A percentile compares a stretch with the other conserved stretches of the same genome.
phyloP scores from a whole-genome alignment of 2,888 invertebrate genomes.

The Trissolcus japonicus region DNA sequence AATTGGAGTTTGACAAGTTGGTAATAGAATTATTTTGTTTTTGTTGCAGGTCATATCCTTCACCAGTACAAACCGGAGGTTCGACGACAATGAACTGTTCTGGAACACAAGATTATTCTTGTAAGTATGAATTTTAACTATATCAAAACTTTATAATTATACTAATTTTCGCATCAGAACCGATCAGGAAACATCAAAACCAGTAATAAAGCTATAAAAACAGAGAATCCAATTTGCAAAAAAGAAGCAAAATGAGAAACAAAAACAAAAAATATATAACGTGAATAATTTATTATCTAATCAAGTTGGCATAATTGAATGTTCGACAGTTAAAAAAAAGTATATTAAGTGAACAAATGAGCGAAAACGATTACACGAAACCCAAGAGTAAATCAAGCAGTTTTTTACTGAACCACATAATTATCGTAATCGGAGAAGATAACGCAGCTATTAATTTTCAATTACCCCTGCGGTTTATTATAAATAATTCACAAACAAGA shows the following conservation, averaged over 20 bases:
- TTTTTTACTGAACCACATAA: too few species aligned
- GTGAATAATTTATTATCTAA: too few species aligned
- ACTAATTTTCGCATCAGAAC: not conserved
- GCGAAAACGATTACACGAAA: too few species aligned
- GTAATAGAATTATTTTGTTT: slow-evolving; percentile 25
- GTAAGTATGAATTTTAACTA: slow-evolving; percentile 32
- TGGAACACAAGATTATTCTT: slow-evolving; percentile 69
- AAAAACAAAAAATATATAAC: not conserved
- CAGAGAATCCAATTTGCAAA: not conserved
- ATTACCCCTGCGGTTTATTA: too few species aligned
- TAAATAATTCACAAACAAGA: too few species aligned
- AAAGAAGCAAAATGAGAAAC: not conserved
- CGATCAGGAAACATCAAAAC: too few species aligned
- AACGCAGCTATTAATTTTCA: too few species aligned
- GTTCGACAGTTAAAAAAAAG: not conserved
- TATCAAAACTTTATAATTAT: not conserved
- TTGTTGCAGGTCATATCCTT: slow-evolving; percentile 73
- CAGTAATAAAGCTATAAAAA: too few species aligned
- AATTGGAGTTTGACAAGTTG: slow-evolving; percentile 4
- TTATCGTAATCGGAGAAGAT: too few species aligned
- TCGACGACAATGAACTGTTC: slow-evolving; percentile 72
- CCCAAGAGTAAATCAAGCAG: too few species aligned
- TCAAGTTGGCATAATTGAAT: not conserved
- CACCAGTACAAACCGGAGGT: slow-evolving; percentile 73
- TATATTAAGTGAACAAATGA: too few species aligned